These are phyloP conservation scores for Tanypteryx hageni DNA, from an alignment of 2,888 invertebrate species.

Conservation along the genomic window DNA sequence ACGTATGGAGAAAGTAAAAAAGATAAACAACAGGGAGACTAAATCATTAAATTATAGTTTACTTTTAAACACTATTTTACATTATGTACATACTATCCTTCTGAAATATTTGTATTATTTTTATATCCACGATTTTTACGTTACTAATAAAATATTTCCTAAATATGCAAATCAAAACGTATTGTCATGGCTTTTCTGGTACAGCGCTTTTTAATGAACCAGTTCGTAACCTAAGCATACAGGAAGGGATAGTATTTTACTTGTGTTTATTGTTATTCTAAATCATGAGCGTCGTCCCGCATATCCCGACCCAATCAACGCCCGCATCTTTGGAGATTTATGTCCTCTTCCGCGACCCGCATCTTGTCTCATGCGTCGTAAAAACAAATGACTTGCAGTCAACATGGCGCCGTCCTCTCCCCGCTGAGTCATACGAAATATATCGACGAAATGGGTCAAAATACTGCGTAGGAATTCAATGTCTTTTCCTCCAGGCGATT, in stretches of 20 bases:
- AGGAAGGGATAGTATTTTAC: neutral
- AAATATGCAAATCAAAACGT: neutral
- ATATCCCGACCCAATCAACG: conserved; percentile 46
- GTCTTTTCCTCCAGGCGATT: neutral
- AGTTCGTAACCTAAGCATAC: conserved; percentile 15
- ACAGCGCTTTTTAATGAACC: neutral
- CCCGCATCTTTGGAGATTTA: conserved; percentile 62
- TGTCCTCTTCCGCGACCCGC: conserved; percentile 4
- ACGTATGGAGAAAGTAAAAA: no score
- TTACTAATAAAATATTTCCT: neutral
- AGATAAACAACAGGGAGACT: no score
- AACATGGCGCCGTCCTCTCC: conserved; percentile 25
- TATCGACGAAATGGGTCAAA: conserved; percentile 22
- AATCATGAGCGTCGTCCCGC: conserved; percentile 24
- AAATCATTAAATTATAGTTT: no score
- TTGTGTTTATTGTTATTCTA: neutral
- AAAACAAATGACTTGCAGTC: conserved; percentile 44
- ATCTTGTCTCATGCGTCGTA: neutral
- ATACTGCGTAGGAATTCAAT: neutral
- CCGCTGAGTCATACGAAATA: neutral
- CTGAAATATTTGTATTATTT: neutral
- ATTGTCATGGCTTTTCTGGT: neutral
- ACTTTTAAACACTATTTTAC: neutral
- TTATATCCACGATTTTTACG: neutral
- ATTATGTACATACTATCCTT: neutral